Evolutionary conservation across 2,797 vertebrate species (phyloP).

Genomic region (Sebastes steindachneri): DNA sequence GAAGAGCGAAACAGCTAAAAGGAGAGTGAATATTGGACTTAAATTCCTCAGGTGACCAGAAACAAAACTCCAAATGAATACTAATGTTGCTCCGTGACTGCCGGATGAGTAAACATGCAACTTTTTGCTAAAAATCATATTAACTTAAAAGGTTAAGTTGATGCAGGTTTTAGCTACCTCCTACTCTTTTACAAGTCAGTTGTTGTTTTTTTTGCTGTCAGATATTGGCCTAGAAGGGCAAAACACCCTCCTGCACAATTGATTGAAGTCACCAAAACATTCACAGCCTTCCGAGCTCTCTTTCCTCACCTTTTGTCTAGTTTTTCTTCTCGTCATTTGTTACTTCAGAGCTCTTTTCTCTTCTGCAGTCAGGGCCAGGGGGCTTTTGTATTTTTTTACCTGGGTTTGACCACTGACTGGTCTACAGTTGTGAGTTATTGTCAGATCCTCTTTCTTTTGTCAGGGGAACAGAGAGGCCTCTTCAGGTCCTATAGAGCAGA

Average conservation of each 20-base stretch:
- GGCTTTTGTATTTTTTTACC: neutral
- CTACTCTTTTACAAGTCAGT: neutral
- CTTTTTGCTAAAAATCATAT: neutral
- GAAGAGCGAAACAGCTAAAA: neutral
- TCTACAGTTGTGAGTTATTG: constrained; percentile 40
- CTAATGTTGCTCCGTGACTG: neutral
- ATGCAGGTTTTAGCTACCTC: neutral
- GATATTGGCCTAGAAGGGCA: neutral
- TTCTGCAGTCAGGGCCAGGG: neutral
- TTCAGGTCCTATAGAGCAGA: constrained; percentile 37
- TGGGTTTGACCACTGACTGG: constrained; percentile 32
- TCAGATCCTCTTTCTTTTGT: constrained; percentile 57
- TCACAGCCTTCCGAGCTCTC: neutral
- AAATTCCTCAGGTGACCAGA: too few species aligned
- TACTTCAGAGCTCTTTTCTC: neutral
- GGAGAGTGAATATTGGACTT: too few species aligned
- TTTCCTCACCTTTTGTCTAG: neutral
- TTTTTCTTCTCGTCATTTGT: constrained; percentile 20
- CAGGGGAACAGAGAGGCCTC: constrained; percentile 44
- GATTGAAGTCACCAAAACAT: neutral
- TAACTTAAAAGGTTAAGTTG: neutral
- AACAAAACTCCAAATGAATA: neutral
- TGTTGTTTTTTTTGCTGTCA: neutral
- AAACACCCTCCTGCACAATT: neutral
- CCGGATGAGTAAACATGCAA: too few species aligned